Conservation (phyloP, 2,113 vertebrate species). For the Burhinus oedicnemus region DNA sequence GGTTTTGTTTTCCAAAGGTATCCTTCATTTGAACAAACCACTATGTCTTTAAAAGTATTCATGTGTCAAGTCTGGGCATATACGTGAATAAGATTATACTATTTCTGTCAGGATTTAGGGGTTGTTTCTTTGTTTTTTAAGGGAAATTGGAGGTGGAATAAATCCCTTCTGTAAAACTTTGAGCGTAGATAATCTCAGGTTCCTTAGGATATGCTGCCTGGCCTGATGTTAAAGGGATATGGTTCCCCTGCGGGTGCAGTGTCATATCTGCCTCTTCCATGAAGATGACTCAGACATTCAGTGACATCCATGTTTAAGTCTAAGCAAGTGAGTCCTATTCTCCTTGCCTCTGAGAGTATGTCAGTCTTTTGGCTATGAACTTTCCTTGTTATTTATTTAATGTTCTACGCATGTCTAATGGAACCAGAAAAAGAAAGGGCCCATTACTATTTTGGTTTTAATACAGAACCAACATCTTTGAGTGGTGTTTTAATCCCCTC, state of each 20-base stretch:
- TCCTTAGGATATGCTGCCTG: neutral
- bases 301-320: neutral
- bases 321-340: neutral
- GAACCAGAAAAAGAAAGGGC: neutral
- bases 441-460: neutral
- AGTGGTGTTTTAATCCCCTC: neutral
- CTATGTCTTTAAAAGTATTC: neutral
- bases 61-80: neutral
- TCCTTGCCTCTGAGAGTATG: neutral
- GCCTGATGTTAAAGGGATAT: neutral
- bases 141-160: neutral
- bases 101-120: neutral
- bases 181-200: neutral
- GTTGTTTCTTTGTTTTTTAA: neutral
- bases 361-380: neutral
- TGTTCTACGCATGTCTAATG: neutral
- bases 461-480: neutral
- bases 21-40: neutral
- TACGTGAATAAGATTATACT: neutral
- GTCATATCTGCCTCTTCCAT: neutral
- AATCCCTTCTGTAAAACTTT: neutral
- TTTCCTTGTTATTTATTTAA: neutral
- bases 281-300: neutral
- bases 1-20: neutral
- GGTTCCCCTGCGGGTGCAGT: neutral